Evolutionary conservation across 1,140 invertebrate genomes (phyloP).

Genomic region (Copidosoma floridanum): DNA sequence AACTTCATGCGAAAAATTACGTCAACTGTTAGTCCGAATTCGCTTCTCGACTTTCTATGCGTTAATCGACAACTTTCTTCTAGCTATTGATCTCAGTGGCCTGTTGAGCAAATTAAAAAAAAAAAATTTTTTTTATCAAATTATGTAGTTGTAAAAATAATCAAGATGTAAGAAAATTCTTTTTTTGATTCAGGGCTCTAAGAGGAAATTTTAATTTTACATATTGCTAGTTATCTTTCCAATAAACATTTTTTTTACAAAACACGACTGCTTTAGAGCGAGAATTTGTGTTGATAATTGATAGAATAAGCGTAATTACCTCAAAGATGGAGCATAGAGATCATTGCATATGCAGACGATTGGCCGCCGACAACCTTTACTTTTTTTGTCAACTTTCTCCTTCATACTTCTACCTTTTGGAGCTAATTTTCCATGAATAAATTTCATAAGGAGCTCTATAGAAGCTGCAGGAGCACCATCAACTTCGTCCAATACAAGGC

Average conservation of each 20-base stretch:
- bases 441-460: conserved; percentile 83
- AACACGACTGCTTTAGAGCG: too few species aligned
- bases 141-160: not conserved
- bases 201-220: too few species aligned
- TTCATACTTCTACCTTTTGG: conserved; percentile 59
- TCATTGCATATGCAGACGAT: conserved; percentile 98
- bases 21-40: too few species aligned
- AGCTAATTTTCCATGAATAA: conserved; percentile 65
- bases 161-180: too few species aligned
- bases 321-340: conserved; percentile 81
- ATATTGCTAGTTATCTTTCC: not conserved
- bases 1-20: too few species aligned
- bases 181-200: too few species aligned
- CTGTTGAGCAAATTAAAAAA: too few species aligned
- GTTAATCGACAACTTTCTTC: too few species aligned
- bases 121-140: not conserved
- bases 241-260: too few species aligned
- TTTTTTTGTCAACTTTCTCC: conserved; percentile 55
- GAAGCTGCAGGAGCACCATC: conserved; percentile 86
- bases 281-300: too few species aligned
- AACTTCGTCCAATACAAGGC: conserved; percentile 95
- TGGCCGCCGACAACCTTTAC: conserved; percentile 70
- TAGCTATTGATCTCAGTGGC: conserved; percentile 40
- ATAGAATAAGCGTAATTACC: conserved; percentile 50
- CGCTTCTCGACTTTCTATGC: too few species aligned